phyloP scores from a whole-genome alignment of 2,888 invertebrate species.

The Mesoligia furuncula region DNA sequence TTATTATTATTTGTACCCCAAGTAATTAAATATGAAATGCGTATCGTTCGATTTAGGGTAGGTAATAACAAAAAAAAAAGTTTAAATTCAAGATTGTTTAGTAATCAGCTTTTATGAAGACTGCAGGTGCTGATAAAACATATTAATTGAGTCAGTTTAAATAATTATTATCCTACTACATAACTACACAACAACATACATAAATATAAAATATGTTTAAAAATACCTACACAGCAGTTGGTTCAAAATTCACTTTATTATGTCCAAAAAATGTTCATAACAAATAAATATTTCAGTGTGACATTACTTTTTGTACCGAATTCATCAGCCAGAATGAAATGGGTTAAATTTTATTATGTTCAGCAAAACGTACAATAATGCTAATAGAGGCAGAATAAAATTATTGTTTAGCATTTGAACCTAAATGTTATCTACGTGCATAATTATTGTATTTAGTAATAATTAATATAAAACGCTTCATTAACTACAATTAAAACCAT shows the following conservation, averaged over 20 bases:
- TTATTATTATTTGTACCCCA: background rate
- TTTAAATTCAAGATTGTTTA: background rate
- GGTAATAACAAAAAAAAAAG: background rate
- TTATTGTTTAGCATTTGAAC: constrained; percentile 32
- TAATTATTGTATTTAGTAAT: constrained; percentile 36
- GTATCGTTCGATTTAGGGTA: background rate
- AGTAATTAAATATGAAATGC: background rate
- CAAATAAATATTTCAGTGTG: constrained; percentile 11
- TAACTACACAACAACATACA: background rate
- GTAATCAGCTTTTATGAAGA: background rate
- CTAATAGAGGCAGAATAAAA: constrained; percentile 23
- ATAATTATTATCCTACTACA: background rate
- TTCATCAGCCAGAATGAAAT: constrained; percentile 8
- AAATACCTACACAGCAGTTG: background rate
- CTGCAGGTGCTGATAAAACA: background rate
- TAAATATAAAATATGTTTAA: background rate
- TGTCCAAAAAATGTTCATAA: background rate
- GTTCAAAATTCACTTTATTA: background rate
- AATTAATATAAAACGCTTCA: constrained; percentile 17
- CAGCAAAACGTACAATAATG: constrained; percentile 17
- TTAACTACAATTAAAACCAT: constrained; percentile 21
- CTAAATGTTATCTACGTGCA: constrained; percentile 40
- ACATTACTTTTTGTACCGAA: constrained; percentile 13
- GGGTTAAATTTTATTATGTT: background rate
- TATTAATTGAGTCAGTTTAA: background rate